These are phyloP conservation scores for Akabosia matsudoensis DNA, from an alignment of 1,140 invertebrate genomes.

Conservation along the genomic window DNA sequence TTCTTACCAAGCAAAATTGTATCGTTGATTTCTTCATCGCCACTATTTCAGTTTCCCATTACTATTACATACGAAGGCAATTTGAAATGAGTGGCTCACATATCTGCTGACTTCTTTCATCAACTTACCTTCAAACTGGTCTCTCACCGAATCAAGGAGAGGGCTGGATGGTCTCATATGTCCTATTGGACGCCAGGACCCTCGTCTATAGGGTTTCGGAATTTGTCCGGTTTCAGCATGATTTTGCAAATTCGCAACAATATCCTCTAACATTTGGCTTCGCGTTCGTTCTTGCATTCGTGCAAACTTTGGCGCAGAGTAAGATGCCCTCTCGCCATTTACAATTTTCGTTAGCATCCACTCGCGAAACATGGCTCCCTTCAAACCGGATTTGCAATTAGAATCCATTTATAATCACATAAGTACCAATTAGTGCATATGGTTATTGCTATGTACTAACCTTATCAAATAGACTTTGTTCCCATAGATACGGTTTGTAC, in stretches of 20 bases:
- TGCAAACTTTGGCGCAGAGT: slow-evolving; percentile 94
- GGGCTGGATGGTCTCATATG: slow-evolving; percentile 81
- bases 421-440: no score
- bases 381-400: not conserved
- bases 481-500: slow-evolving; percentile 93
- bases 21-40: not conserved
- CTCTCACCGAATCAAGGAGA: slow-evolving; percentile 79
- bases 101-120: not conserved
- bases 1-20: not conserved
- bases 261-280: slow-evolving; percentile 87
- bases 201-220: slow-evolving; percentile 84
- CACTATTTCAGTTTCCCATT: not conserved
- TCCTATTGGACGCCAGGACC: slow-evolving; percentile 83
- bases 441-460: not conserved
- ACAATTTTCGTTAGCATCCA: slow-evolving; percentile 97
- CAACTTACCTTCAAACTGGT: slow-evolving; percentile 49
- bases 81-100: not conserved
- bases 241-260: slow-evolving; percentile 88
- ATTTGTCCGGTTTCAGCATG: slow-evolving; percentile 93
- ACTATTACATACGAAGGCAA: not conserved
- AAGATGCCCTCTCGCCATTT: slow-evolving; percentile 92
- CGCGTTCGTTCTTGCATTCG: slow-evolving; percentile 88
- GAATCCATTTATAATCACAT: not conserved
- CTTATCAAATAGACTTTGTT: slow-evolving; percentile 85
- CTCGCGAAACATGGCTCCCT: slow-evolving; percentile 80